These are phyloP conservation scores for Petrophora chlorosata DNA, from an alignment of 2,888 invertebrate genomes.

Conservation along the genomic window DNA sequence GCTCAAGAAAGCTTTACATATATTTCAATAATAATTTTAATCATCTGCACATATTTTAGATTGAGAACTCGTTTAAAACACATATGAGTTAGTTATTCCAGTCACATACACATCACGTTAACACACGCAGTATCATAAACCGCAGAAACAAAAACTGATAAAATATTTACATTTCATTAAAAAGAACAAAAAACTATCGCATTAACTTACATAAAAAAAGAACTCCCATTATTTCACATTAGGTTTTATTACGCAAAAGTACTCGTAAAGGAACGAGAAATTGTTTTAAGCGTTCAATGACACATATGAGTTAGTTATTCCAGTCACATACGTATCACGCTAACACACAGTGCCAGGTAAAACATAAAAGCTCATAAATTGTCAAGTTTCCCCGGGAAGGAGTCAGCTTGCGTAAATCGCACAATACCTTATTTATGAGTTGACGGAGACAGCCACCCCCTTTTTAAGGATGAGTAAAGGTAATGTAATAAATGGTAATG, in stretches of 20 bases:
- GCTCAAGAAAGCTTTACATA: too few relatives aligned
- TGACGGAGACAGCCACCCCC: conserved; percentile 9
- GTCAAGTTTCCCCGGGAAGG: conserved; percentile 32
- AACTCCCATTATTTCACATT: not conserved
- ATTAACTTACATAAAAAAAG: too few relatives aligned
- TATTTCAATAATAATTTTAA: too few relatives aligned
- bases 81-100: not conserved
- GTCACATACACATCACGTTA: conserved; percentile 29
- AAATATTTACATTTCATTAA: too few relatives aligned
- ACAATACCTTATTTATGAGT: conserved; percentile 25
- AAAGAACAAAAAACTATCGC: too few relatives aligned
- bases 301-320: not conserved
- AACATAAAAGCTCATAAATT: conserved; percentile 35
- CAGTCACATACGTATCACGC: conserved; percentile 22
- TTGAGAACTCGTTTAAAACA: not conserved
- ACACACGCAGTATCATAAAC: too few relatives aligned
- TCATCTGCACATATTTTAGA: too few relatives aligned
- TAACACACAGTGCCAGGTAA: conserved; percentile 37
- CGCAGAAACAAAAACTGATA: too few relatives aligned
- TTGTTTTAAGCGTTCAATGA: not conserved
- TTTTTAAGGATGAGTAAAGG: conserved; percentile 23
- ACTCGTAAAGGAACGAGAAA: too few relatives aligned
- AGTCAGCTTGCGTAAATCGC: conserved; percentile 33
- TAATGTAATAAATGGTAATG: conserved; percentile 23
- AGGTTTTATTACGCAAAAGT: too few relatives aligned